Evolutionary conservation across 2,888 invertebrate genomes (phyloP).

Genomic region (Lasius platythorax): DNA sequence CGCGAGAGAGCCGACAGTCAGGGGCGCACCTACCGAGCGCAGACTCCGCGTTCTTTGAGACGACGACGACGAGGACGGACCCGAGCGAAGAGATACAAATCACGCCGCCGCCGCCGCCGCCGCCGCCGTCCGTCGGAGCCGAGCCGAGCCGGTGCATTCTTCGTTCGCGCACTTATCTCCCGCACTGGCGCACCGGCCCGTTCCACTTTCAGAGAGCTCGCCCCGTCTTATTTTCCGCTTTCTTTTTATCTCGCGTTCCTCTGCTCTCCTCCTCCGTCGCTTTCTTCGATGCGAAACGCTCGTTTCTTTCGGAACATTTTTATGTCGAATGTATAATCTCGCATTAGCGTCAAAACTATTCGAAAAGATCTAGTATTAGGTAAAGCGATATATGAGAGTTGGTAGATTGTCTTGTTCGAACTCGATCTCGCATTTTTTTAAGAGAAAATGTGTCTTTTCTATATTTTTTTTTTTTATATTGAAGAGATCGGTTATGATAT

Average conservation of each 20-base stretch:
- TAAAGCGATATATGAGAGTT: neutral
- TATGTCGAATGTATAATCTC: neutral
- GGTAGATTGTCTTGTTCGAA: neutral
- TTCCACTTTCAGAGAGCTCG: slow-evolving; percentile 47
- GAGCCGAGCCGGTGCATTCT: slow-evolving; percentile 74
- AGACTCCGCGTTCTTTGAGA: slow-evolving; percentile 56
- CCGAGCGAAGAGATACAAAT: slow-evolving; percentile 70
- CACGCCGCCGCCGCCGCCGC: slow-evolving; percentile 42
- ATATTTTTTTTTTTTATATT: neutral
- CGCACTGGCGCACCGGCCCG: slow-evolving; percentile 52
- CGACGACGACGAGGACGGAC: slow-evolving; percentile 18
- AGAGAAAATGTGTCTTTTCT: neutral
- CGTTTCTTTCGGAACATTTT: neutral
- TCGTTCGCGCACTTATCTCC: slow-evolving; percentile 64
- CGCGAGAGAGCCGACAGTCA: slow-evolving; percentile 77
- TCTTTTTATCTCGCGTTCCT: slow-evolving; percentile 35
- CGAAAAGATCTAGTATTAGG: neutral
- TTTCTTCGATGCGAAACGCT: slow-evolving; percentile 27
- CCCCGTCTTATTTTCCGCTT: slow-evolving; percentile 36
- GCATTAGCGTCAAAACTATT: neutral
- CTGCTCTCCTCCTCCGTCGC: neutral
- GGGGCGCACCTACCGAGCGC: slow-evolving; percentile 80
- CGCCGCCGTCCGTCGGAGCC: neutral
- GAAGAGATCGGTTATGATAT: neutral
- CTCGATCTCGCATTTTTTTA: neutral